phyloP scores from a whole-genome alignment of 2,113 vertebrate species.

The Morone chrysops region DNA sequence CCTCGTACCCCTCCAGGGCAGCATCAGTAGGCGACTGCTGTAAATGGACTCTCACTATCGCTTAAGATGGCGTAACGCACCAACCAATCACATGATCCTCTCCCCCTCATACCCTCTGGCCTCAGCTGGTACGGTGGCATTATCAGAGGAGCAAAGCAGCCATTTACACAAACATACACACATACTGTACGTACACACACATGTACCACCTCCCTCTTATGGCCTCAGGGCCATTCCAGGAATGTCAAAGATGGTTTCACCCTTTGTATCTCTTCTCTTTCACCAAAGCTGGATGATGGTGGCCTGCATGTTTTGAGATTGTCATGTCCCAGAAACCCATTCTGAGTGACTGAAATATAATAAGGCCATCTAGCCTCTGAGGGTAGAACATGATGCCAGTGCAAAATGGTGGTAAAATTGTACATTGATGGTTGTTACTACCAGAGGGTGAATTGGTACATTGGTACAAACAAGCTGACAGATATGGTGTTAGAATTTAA shows the following conservation, averaged over 20 bases:
- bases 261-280: conserved; percentile 75
- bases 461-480: conserved; percentile 34
- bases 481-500: conserved; percentile 20
- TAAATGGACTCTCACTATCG: conserved; percentile 68
- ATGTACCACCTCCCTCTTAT: conserved; percentile 46
- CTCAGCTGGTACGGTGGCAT: conserved; percentile 60
- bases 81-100: conserved; percentile 62
- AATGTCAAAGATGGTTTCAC: conserved; percentile 79
- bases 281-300: conserved; percentile 60
- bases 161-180: conserved; percentile 62
- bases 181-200: conserved; percentile 37
- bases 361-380: conserved; percentile 73
- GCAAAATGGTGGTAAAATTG: conserved; percentile 46
- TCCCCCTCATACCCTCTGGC: conserved; percentile 57
- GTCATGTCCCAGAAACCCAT: conserved; percentile 73
- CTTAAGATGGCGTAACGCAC: conserved; percentile 61
- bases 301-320: conserved; percentile 64
- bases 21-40: conserved; percentile 38
- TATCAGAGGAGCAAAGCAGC: conserved; percentile 66
- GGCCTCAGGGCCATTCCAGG: conserved; percentile 74
- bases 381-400: conserved; percentile 55
- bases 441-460: conserved; percentile 38
- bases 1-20: conserved; percentile 23
- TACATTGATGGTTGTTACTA: conserved; percentile 31
- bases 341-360: conserved; percentile 71